Evolutionary conservation across 2,113 vertebrate species (phyloP), one percentile per base, ranked within the genome.

Genomic region (Gavialis gangeticus): DNA sequence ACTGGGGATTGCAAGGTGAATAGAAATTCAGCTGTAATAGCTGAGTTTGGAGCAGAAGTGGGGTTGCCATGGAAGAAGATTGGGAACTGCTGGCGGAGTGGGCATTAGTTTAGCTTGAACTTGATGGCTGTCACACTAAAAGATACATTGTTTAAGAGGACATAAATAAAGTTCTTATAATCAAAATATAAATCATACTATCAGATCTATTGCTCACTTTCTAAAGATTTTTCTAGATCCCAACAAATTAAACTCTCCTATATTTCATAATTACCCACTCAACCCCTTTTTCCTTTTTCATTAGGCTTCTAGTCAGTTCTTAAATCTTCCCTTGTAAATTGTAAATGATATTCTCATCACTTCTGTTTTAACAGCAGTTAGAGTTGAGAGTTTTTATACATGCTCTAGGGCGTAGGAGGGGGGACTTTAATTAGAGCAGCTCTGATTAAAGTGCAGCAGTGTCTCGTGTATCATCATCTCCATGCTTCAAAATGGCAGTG

Each of bases 91-190:
- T 46, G 46, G 46, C 46, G 8, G 46, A 46, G 46, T 14, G 27
- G 14, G 3, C 1, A 0, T 75, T 84, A 21, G 8, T 10, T 2
- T 69, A 12, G 13, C 59, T 81, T 76, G 66, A 81, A n/a, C 1
- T 1, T 0, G 1, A 27, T 34, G 5, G 2, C 0, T 79, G 13
- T 79, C 1, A 17, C 58, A 87, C 34, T 15, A 75, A 86, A 81
- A 30, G 30, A 25, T 62, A 7, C 4, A 55, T 54, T 82, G 4
- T 19, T 67, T 85, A 27, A 69, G 75, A 76, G 25, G 67, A 12
- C n/a, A 66, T 25, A 62, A 34, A 13, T 46, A 46, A 46, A 46
- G 7, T 46, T 46, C 34, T 46, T 46, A 46, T 46, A 46, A 46
- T 46, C 24, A 25, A 25, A 62, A 62, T 21, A 12, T 25, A 22